A percentile compares a stretch with the other conserved stretches of the same genome.
Evolutionary conservation across 2,797 vertebrate species (phyloP).

Genomic region (Pseudotriccus pelzelni): DNA sequence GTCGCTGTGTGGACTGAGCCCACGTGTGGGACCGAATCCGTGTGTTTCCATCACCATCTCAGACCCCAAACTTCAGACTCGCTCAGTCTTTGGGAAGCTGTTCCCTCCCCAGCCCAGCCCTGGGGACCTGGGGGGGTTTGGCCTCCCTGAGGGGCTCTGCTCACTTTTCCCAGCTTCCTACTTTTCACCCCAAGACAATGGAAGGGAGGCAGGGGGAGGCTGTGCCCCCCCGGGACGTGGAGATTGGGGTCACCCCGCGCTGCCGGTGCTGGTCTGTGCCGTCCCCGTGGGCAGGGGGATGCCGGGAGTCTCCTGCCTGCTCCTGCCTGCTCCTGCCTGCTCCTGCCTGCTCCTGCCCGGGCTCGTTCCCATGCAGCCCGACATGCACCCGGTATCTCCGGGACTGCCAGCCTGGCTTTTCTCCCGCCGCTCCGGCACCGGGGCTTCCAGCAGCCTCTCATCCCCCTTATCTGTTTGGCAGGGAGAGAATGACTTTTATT

Average conservation of each 20-base stretch:
- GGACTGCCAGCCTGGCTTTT: background rate
- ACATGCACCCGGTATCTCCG: rapidly evolving
- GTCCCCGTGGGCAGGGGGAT: background rate
- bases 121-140: background rate
- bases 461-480: constrained; percentile 39
- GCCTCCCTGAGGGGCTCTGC: background rate
- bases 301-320: background rate
- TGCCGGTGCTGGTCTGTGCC: background rate
- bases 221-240: rapidly evolving
- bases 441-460: background rate
- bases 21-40: rapidly evolving
- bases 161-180: background rate
- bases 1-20: background rate
- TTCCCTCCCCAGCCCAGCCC: background rate
- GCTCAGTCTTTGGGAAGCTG: rapidly evolving
- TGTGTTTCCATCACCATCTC: background rate
- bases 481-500: background rate
- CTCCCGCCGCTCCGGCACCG: background rate
- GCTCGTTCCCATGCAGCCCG: rapidly evolving
- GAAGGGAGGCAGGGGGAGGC: background rate
- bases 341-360: background rate
- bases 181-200: background rate
- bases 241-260: background rate
- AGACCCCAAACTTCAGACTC: background rate
- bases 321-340: background rate